phyloP scores from a whole-genome alignment of 2,888 invertebrate species.

The Parnassius mnemosyne region DNA sequence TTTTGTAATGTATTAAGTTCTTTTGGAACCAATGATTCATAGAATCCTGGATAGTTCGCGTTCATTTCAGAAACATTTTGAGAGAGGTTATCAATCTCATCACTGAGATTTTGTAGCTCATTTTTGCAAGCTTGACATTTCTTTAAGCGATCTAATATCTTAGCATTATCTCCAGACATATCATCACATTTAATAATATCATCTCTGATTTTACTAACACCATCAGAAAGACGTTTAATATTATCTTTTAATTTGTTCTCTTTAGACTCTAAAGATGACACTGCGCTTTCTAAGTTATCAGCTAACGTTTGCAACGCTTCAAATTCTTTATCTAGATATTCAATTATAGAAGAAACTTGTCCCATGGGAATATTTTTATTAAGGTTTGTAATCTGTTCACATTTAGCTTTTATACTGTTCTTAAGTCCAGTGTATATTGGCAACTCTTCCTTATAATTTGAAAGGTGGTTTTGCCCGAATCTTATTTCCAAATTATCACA shows the following conservation, averaged over 20 bases:
- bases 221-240: slow-evolving; percentile 86
- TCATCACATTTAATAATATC: slow-evolving; percentile 94
- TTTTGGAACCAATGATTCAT: slow-evolving; percentile 88
- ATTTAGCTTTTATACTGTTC: slow-evolving; percentile 89
- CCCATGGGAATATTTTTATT: slow-evolving; percentile 86
- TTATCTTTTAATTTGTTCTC: slow-evolving; percentile 86
- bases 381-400: slow-evolving; percentile 87
- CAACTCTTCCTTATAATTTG: slow-evolving; percentile 92
- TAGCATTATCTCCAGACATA: slow-evolving; percentile 91
- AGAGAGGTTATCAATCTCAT: slow-evolving; percentile 84
- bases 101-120: slow-evolving; percentile 85
- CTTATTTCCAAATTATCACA: slow-evolving; percentile 90
- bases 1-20: slow-evolving; percentile 92
- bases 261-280: slow-evolving; percentile 86
- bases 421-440: slow-evolving; percentile 88
- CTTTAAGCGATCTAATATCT: slow-evolving; percentile 89
- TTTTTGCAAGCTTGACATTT: slow-evolving; percentile 86
- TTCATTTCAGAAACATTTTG: slow-evolving; percentile 86
- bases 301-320: slow-evolving; percentile 86
- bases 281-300: slow-evolving; percentile 85
- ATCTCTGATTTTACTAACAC: slow-evolving; percentile 87
- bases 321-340: slow-evolving; percentile 88
- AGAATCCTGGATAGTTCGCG: slow-evolving; percentile 87
- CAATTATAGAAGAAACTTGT: slow-evolving; percentile 83
- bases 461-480: slow-evolving; percentile 87